A percentile compares a stretch with the other conserved stretches of the same genome.
Evolutionary conservation across 1,140 invertebrate genomes (phyloP).

Genomic region (Antheraea mylitta): DNA sequence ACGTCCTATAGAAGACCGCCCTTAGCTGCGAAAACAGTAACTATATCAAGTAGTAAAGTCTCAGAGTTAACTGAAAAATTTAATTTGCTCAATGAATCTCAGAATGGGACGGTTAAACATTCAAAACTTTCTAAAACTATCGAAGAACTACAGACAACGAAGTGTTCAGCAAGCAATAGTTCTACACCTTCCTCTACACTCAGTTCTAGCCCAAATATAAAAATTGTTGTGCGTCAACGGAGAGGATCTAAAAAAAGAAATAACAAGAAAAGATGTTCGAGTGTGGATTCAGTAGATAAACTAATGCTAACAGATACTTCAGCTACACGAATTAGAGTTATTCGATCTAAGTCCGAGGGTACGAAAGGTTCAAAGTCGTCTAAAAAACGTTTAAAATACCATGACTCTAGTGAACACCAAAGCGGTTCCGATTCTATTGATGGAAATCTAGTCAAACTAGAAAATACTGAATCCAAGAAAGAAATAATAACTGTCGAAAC

Average conservation of each 20-base stretch:
- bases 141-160: slow-evolving; percentile 57
- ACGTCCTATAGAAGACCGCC: slow-evolving; percentile 56
- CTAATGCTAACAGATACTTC: slow-evolving; percentile 46
- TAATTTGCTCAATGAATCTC: slow-evolving; percentile 70
- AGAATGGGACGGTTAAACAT: slow-evolving; percentile 55
- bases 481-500: slow-evolving; percentile 35
- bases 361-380: slow-evolving; percentile 63
- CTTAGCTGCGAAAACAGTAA: slow-evolving; percentile 63
- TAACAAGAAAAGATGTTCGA: slow-evolving; percentile 68
- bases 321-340: slow-evolving; percentile 56
- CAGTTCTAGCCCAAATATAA: slow-evolving; percentile 71
- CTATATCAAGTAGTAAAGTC: slow-evolving; percentile 75
- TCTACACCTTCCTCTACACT: slow-evolving; percentile 71
- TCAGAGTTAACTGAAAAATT: slow-evolving; percentile 79
- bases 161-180: slow-evolving; percentile 58
- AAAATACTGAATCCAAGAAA: slow-evolving; percentile 32
- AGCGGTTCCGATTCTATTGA: slow-evolving; percentile 70
- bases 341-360: slow-evolving; percentile 73
- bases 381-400: slow-evolving; percentile 60
- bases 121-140: slow-evolving; percentile 66
- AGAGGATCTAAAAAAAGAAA: slow-evolving; percentile 59
- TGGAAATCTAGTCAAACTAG: slow-evolving; percentile 50
- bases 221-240: slow-evolving; percentile 68
- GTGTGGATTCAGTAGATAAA: slow-evolving; percentile 73
- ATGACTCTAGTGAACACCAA: slow-evolving; percentile 56